These are phyloP conservation scores for Laticauda laticaudata DNA, from an alignment of 2,113 vertebrate genomes.

Conservation along the genomic window DNA sequence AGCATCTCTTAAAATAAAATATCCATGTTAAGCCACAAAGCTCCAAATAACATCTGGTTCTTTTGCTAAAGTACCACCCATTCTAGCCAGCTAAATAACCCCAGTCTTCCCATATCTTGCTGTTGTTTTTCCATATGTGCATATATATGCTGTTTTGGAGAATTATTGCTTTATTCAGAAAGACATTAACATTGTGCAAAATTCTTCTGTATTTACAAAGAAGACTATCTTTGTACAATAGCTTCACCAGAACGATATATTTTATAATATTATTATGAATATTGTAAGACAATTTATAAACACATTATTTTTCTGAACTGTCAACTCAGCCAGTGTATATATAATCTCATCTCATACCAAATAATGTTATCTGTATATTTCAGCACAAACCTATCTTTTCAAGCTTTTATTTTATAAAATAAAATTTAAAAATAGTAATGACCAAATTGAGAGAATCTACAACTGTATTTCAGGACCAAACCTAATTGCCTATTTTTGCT, in stretches of 20 bases:
- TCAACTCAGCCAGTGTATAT: not conserved
- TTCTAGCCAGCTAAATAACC: slow-evolving; percentile 46
- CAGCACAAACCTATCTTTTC: not conserved
- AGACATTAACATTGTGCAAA: slow-evolving; percentile 28
- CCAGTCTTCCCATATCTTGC: slow-evolving; percentile 35
- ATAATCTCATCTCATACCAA: not conserved
- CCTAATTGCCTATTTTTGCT: not conserved
- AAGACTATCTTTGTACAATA: not conserved
- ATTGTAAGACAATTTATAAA: not conserved
- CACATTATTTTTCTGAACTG: not conserved
- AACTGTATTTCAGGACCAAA: not conserved
- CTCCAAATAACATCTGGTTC: slow-evolving; percentile 64
- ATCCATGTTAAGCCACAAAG: slow-evolving; percentile 68
- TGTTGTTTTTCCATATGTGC: slow-evolving; percentile 37
- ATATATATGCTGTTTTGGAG: not conserved
- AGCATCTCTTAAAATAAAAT: slow-evolving; percentile 64
- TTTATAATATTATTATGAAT: not conserved
- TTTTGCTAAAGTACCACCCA: slow-evolving; percentile 55
- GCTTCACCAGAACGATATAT: not conserved
- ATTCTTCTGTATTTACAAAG: slow-evolving; percentile 11
- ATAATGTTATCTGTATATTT: not conserved
- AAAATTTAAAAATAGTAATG: not conserved
- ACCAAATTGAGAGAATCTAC: not conserved
- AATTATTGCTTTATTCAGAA: not conserved
- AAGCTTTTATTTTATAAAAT: not conserved